A percentile compares a stretch with the other conserved stretches of the same genome.
phyloP scores from a whole-genome alignment of 2,113 vertebrate species.

The Entomyzon cyanotis region DNA sequence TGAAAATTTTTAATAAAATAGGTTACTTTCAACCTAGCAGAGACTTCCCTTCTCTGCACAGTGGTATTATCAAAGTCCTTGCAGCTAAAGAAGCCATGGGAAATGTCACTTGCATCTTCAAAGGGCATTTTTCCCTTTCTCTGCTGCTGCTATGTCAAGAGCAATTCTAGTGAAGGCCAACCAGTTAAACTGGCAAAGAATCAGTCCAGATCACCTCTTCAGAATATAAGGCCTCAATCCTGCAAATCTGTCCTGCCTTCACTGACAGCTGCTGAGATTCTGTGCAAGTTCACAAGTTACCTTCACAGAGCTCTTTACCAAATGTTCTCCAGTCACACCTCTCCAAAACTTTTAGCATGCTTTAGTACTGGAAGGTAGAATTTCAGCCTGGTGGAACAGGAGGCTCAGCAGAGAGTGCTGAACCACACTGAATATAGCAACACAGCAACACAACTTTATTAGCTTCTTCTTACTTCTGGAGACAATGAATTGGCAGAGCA shows the following conservation, averaged over 20 bases:
- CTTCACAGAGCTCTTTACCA: not conserved
- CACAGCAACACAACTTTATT: not conserved
- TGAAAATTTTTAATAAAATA: conserved; percentile 33
- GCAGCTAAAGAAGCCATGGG: not conserved
- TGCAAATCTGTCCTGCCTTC: not conserved
- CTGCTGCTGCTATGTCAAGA: not conserved
- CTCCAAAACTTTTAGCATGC: not conserved
- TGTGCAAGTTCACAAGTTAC: not conserved
- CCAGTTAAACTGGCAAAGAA: not conserved
- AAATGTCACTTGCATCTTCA: not conserved
- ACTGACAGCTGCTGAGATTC: not conserved
- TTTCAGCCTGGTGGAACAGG: not conserved
- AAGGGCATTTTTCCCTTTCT: not conserved
- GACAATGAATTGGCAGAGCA: conserved; percentile 18
- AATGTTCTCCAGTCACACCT: not conserved
- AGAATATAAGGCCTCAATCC: not conserved
- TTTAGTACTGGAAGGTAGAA: not conserved
- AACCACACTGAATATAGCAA: not conserved
- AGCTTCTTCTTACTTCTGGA: not conserved
- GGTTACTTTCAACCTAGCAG: not conserved
- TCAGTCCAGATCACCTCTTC: not conserved
- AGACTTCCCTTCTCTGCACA: not conserved
- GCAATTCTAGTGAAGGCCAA: not conserved
- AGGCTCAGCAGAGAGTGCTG: not conserved
- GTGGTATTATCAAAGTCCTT: not conserved